phyloP scores from a whole-genome alignment of 1,140 invertebrate genomes.

The Archivesica marissinica region DNA sequence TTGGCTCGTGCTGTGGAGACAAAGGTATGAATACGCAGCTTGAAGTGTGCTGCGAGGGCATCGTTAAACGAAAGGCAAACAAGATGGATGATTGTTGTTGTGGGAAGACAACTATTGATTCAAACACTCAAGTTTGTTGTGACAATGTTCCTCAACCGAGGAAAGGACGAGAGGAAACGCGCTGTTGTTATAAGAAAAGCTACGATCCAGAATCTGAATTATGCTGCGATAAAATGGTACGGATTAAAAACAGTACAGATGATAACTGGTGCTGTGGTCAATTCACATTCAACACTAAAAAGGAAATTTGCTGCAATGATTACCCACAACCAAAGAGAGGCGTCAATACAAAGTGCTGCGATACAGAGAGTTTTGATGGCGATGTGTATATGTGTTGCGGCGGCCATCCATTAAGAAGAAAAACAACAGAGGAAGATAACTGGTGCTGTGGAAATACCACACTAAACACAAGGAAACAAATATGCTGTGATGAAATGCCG shows the following conservation, averaged over 20 bases:
- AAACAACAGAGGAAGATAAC: constrained; percentile 9
- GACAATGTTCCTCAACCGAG: constrained; percentile 1
- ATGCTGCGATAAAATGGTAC: constrained; percentile 4
- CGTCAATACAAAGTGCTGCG: constrained; percentile 42
- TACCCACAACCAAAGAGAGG: constrained; percentile 4
- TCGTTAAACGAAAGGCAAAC: constrained; percentile 14
- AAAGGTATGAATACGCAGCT: constrained; percentile 25
- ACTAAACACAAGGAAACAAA: constrained; percentile 19
- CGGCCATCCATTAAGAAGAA: not conserved
- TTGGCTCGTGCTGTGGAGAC: constrained; percentile 36
- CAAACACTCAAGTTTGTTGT: constrained; percentile 39
- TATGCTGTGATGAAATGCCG: constrained; percentile 9
- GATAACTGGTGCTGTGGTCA: constrained; percentile 58
- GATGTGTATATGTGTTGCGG: constrained; percentile 28
- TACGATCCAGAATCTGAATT: constrained; percentile 32
- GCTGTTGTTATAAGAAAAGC: constrained; percentile 34
- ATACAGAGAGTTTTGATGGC: constrained; percentile 2
- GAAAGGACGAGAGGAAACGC: not conserved
- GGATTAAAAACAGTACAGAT: constrained; percentile 19
- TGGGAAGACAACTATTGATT: constrained; percentile 24
- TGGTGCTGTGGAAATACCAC: constrained; percentile 45
- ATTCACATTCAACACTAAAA: constrained; percentile 42
- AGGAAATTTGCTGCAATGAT: constrained; percentile 36
- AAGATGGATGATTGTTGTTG: constrained; percentile 41
- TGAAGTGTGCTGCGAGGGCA: constrained; percentile 38